phyloP scores from a whole-genome alignment of 2,888 invertebrate species.

The Cotesia congregata region DNA sequence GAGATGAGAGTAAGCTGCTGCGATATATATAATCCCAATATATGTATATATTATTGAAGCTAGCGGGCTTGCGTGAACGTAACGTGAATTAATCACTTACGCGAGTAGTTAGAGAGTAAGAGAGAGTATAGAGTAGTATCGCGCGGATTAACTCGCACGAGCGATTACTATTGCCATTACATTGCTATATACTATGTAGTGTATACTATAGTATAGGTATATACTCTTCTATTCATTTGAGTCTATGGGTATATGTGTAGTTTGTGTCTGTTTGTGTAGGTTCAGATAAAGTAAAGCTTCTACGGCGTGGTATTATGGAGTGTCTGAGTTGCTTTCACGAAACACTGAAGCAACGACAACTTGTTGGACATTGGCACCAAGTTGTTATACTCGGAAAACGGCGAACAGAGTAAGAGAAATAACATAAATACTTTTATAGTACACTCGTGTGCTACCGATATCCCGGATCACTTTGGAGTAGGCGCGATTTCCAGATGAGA shows the following conservation, averaged over 20 bases:
- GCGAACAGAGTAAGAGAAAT: slow-evolving; percentile 3
- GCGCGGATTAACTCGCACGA: slow-evolving; percentile 32
- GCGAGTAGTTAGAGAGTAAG: slow-evolving; percentile 15
- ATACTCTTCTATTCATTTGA: not conserved
- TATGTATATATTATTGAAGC: slow-evolving; percentile 18
- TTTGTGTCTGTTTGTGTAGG: not conserved
- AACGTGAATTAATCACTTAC: slow-evolving; percentile 38
- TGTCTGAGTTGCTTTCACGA: slow-evolving; percentile 36
- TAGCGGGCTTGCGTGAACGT: slow-evolving; percentile 26
- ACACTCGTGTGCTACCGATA: too few species aligned
- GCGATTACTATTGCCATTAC: not conserved
- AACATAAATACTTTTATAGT: too few species aligned
- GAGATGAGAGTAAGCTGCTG: slow-evolving; percentile 16
- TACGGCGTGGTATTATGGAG: not conserved
- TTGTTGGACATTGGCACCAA: slow-evolving; percentile 54
- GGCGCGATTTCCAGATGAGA: too few species aligned
- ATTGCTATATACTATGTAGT: not conserved
- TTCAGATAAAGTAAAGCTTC: slow-evolving; percentile 22
- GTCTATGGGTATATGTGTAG: not conserved
- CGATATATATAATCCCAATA: slow-evolving; percentile 42
- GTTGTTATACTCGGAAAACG: slow-evolving; percentile 2
- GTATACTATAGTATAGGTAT: too few species aligned
- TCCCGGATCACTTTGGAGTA: too few species aligned
- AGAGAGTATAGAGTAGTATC: not conserved
- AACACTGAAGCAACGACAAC: slow-evolving; percentile 49